Base-by-base conservation (phyloP, 2,888 invertebrate genomes). In the Heliconius aoede region DNA sequence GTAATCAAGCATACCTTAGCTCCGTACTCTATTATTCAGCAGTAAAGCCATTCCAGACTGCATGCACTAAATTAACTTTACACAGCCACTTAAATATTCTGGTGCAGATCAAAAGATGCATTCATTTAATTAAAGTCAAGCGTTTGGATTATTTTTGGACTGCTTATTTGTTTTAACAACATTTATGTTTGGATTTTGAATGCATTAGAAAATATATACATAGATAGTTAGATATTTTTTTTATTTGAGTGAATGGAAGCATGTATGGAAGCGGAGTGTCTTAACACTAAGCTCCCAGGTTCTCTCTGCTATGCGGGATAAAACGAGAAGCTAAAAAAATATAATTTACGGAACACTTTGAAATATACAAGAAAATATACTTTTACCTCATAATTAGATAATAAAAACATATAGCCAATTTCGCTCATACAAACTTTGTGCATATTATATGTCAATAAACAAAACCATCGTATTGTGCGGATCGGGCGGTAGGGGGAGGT, bases 391-490 rank as follows among this genome's bases (percentile, higher is more conserved):
- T 72, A 76, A 75, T 71, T 28, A 69, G 5, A 30, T 64, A 71
- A 71, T 55, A 65, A 72, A 72, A 64, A 58, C 30, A 77, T 62
- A 77, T 64, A 72, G 65, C 61, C 75, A 40, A 65, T 74, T 76
- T 72, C n/a, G 73, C 69, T 76, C 65, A 78, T 73, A 80, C 65
- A 78, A 80, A 77, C 65, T 80, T 80, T 72, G 76, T 82, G 78
- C 81, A 82, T 90, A 91, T 92, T 90, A 92, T 89, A 90, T 88
- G 84, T 86, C 87, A 90, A 94, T 93, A 93, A 94, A 94, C 93
- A 93, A 92, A 72, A 92, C 89, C 90, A 89, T 90, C 87, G 91
- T 90, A 93, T 94, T 94, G 94, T 91, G 87, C 89, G 88, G 90
- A 90, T 90, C 89, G 91, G 86, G 83, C 84, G 89, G 89, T 88